These are phyloP conservation scores for Gymnocephalus cernua DNA, from an alignment of 2,113 vertebrate genomes.

Conservation along the genomic window DNA sequence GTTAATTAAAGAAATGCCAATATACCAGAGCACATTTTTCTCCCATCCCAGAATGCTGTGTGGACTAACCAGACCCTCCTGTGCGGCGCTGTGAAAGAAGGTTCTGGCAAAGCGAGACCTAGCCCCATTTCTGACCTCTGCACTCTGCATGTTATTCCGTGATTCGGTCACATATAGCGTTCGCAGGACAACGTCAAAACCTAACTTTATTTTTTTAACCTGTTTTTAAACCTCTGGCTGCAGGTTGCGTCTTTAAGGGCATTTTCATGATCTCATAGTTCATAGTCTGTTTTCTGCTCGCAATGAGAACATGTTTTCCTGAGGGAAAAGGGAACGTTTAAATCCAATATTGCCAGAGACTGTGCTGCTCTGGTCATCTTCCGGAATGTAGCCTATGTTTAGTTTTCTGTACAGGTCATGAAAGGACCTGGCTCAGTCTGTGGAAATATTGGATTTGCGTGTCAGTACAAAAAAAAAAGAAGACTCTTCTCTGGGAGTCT, in stretches of 20 bases:
- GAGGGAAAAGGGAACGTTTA: background rate
- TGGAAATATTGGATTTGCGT: slow-evolving; percentile 1
- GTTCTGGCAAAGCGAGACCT: too few relatives aligned
- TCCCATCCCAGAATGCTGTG: too few relatives aligned
- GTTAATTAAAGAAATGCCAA: too few relatives aligned
- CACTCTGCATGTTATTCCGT: background rate
- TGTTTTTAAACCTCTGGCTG: background rate
- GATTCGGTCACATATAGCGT: background rate
- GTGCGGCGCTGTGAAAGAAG: too few relatives aligned
- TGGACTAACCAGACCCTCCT: too few relatives aligned
- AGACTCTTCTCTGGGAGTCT: too few relatives aligned
- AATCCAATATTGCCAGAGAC: background rate
- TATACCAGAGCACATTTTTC: too few relatives aligned
- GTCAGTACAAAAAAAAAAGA: background rate
- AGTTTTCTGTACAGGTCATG: background rate
- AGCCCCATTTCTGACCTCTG: background rate
- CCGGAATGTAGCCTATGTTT: background rate
- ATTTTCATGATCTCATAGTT: background rate
- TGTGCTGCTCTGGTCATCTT: background rate
- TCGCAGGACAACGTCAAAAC: background rate
- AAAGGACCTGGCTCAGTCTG: background rate
- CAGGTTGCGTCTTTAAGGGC: background rate
- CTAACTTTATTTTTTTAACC: background rate
- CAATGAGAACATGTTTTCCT: background rate
- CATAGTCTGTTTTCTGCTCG: background rate